Evolutionary conservation across 2,888 invertebrate species (phyloP).

Genomic region (Torymus tubicola): DNA sequence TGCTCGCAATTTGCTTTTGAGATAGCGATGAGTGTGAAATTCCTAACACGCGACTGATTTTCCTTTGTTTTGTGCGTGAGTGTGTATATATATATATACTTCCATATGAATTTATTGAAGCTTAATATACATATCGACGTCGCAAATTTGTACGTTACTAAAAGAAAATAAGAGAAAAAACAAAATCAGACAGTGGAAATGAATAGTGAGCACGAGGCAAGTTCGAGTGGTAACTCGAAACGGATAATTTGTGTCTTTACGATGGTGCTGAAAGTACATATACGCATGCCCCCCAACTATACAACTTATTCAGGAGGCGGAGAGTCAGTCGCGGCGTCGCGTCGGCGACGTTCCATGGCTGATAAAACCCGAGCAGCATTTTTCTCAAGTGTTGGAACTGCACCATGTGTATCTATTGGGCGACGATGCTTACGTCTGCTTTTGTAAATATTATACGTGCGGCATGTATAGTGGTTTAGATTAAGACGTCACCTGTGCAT

Average conservation of each 20-base stretch:
- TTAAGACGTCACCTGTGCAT: no score
- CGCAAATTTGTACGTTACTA: background rate
- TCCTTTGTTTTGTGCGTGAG: constrained; percentile 3
- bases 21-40: constrained; percentile 66
- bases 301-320: constrained; percentile 3
- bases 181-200: no score
- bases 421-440: background rate
- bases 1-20: constrained; percentile 21
- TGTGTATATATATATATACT: background rate
- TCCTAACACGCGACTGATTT: constrained; percentile 55
- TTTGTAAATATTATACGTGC: constrained; percentile 21
- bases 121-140: background rate
- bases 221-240: constrained; percentile 5
- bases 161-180: no score
- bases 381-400: constrained; percentile 39
- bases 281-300: constrained; percentile 12
- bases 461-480: no score
- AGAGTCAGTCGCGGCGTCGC: background rate
- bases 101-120: background rate
- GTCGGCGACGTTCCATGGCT: constrained; percentile 7
- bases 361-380: constrained; percentile 19
- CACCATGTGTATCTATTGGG: background rate
- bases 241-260: constrained; percentile 40
- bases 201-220: background rate
- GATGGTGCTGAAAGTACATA: background rate